Evolutionary conservation across 2,797 vertebrate genomes (phyloP).

Genomic region (Onychomys torridus): DNA sequence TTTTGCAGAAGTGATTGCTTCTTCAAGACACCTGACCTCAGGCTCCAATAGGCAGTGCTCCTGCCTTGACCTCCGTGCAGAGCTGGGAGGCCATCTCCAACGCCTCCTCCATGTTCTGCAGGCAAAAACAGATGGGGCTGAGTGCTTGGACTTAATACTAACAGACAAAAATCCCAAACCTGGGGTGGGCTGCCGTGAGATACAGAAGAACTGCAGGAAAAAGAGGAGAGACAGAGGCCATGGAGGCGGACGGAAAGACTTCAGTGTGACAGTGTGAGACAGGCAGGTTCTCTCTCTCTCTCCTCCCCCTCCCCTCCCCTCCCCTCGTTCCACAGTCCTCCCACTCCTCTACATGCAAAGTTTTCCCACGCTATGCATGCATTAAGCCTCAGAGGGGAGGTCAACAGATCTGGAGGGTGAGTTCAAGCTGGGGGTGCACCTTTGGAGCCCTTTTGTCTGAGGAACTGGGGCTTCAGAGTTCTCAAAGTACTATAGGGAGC

Average conservation of each 20-base stretch:
- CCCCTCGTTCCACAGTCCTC: too few relatives aligned
- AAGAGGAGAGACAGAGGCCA: not conserved
- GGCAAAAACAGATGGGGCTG: not conserved
- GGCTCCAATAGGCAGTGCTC: not conserved
- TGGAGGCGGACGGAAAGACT: not conserved
- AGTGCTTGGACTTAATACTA: not conserved
- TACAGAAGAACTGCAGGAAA: not conserved
- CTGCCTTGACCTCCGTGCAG: not conserved
- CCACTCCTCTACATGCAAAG: not conserved
- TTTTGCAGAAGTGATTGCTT: slow-evolving; percentile 50
- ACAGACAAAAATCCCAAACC: not conserved
- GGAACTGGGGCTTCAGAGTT: not conserved
- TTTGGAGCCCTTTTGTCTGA: not conserved
- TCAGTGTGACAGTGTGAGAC: not conserved
- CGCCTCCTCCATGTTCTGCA: slow-evolving; percentile 23
- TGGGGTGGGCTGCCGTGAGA: not conserved
- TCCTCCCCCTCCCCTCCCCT: too few relatives aligned
- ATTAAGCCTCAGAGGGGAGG: not conserved
- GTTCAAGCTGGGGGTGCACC: not conserved
- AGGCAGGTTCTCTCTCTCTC: too few relatives aligned
- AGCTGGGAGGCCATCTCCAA: slow-evolving; percentile 14
- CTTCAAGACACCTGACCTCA: slow-evolving; percentile 54
- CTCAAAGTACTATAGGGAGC: not conserved
- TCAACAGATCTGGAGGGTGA: not conserved
- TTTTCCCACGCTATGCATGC: not conserved